These are phyloP conservation scores for Drosophila affinis DNA, from an alignment of 2,888 invertebrate genomes.

Conservation along the genomic window DNA sequence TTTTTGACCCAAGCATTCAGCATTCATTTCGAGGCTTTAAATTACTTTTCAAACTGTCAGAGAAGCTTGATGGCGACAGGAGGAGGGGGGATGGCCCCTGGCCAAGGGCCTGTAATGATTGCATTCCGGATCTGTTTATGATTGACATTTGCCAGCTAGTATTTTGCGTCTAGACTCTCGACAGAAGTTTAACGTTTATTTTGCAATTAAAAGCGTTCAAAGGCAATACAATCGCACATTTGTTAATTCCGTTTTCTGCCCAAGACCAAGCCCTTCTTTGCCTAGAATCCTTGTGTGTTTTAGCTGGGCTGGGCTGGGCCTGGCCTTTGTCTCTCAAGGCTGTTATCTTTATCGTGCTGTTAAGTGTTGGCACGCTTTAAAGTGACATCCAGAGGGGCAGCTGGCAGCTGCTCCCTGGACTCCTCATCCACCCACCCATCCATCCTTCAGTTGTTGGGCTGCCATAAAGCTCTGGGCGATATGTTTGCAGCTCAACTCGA, in stretches of 20 bases:
- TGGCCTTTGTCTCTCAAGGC: constrained; percentile 10
- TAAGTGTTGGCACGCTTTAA: constrained; percentile 75
- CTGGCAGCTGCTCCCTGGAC: constrained; percentile 26
- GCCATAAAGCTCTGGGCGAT: constrained; percentile 54
- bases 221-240: constrained; percentile 2
- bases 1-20: constrained; percentile 1
- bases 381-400: constrained; percentile 45
- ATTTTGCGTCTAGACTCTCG: constrained; percentile 28
- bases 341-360: constrained; percentile 65
- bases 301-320: not conserved
- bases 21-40: constrained; percentile 55
- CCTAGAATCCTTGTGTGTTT: not conserved
- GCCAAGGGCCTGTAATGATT: constrained; percentile 14
- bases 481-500: constrained; percentile 65
- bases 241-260: constrained; percentile 14
- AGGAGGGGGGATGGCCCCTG: not conserved
- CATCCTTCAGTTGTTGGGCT: constrained; percentile 22
- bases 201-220: constrained; percentile 66
- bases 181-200: constrained; percentile 40
- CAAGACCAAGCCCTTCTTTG: not conserved
- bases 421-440: not conserved
- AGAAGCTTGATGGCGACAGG: constrained; percentile 3
- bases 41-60: constrained; percentile 71
- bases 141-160: constrained; percentile 49
- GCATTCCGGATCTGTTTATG: constrained; percentile 55